These are phyloP conservation scores for Sebastes vulpes DNA, from an alignment of 2,797 vertebrate species.

Conservation along the genomic window DNA sequence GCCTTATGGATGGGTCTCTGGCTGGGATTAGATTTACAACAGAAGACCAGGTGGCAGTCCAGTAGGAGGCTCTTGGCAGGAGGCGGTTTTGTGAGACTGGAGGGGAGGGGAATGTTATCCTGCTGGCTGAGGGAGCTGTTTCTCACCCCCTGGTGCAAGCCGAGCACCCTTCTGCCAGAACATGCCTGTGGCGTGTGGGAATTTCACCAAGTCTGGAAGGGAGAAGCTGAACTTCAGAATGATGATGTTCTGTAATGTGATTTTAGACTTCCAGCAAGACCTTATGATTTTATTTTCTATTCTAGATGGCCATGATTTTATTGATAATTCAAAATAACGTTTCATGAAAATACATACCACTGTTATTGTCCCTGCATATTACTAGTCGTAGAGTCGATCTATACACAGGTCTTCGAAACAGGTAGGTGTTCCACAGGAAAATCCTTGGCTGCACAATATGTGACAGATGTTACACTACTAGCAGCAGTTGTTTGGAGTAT, in stretches of 20 bases:
- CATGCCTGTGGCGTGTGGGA: constrained; percentile 67
- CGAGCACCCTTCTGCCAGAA: constrained; percentile 71
- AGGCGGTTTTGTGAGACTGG: constrained; percentile 65
- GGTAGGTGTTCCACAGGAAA: not conserved
- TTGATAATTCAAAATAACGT: not conserved
- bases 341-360: not conserved
- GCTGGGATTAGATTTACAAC: constrained; percentile 62
- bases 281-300: not conserved
- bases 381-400: not conserved
- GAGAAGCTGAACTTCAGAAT: constrained; percentile 42
- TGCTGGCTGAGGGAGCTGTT: constrained; percentile 71
- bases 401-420: not conserved
- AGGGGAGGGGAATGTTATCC: constrained; percentile 67
- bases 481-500: constrained; percentile 8
- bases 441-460: not conserved
- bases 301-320: not conserved
- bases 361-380: not conserved
- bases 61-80: constrained; percentile 74
- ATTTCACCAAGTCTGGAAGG: constrained; percentile 60
- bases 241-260: not conserved
- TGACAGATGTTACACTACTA: constrained; percentile 18
- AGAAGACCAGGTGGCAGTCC: constrained; percentile 77
- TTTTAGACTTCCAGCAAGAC: not conserved
- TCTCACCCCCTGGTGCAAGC: constrained; percentile 67
- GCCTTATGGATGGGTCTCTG: constrained; percentile 60